Evolutionary conservation across 2,888 invertebrate species (phyloP).

Genomic region (Rotaria sp.): DNA sequence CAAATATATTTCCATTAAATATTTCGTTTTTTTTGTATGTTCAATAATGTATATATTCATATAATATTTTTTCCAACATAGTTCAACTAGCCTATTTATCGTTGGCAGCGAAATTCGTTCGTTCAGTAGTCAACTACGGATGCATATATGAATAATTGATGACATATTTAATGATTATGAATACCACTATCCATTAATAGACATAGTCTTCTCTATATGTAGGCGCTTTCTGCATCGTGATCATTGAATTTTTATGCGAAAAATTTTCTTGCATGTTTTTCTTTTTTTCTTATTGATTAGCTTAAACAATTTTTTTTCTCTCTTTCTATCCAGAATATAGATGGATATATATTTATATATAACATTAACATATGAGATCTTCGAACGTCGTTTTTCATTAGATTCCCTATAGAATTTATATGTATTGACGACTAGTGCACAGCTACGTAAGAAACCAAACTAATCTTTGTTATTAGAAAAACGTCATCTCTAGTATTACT

Average conservation of each 20-base stretch:
- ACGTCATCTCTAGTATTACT: neutral
- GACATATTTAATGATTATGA: conserved; percentile 4
- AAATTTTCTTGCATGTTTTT: neutral
- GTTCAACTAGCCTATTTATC: neutral
- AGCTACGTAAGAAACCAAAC: neutral
- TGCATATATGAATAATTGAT: conserved; percentile 21
- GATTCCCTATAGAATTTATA: neutral
- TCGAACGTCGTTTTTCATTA: neutral
- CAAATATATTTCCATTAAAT: too few species aligned
- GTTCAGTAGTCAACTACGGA: neutral
- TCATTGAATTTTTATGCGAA: neutral
- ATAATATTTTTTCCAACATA: too few species aligned
- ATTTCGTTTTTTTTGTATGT: too few species aligned
- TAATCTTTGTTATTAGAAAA: conserved; percentile 19
- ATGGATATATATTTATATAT: neutral
- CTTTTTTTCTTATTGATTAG: neutral
- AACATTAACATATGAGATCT: conserved; percentile 7
- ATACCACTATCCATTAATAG: neutral
- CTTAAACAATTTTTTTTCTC: neutral
- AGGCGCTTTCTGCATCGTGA: neutral
- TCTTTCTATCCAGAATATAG: neutral
- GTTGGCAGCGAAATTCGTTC: neutral
- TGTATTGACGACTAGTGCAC: neutral
- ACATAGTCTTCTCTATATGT: neutral
- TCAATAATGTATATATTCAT: too few species aligned